Evolutionary conservation across 2,888 invertebrate species (phyloP).

Genomic region (Megamerina dolium): DNA sequence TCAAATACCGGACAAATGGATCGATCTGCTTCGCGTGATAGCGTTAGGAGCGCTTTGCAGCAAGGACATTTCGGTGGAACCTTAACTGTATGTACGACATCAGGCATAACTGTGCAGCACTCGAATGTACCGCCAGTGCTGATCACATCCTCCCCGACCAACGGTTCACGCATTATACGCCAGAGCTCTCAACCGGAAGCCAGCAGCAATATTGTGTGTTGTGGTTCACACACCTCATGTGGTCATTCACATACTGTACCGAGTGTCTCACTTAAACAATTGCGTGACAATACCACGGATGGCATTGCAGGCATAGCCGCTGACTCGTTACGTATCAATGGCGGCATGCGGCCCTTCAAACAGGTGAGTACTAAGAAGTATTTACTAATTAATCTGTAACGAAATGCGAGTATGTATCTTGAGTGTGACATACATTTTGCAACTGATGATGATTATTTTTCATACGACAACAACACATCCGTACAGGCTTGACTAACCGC

Average conservation of each 20-base stretch:
- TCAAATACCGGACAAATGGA: slow-evolving; percentile 67
- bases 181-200: slow-evolving; percentile 52
- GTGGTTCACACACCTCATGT: slow-evolving; percentile 57
- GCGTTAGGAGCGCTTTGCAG: slow-evolving; percentile 63
- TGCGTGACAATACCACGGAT: slow-evolving; percentile 71
- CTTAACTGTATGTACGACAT: slow-evolving; percentile 32
- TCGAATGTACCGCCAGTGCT: slow-evolving; percentile 65
- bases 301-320: slow-evolving; percentile 93
- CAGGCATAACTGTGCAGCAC: slow-evolving; percentile 25
- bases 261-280: slow-evolving; percentile 80
- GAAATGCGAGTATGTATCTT: too few relatives aligned
- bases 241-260: slow-evolving; percentile 63
- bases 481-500: not conserved
- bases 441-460: too few relatives aligned
- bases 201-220: slow-evolving; percentile 50
- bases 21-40: slow-evolving; percentile 78
- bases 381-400: too few relatives aligned
- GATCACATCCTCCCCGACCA: slow-evolving; percentile 61
- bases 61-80: slow-evolving; percentile 49
- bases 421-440: too few relatives aligned
- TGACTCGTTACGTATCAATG: slow-evolving; percentile 92
- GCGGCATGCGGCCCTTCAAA: slow-evolving; percentile 92
- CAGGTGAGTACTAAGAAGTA: slow-evolving; percentile 58
- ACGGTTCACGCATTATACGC: slow-evolving; percentile 73
- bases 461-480: too few relatives aligned